Conservation (phyloP, 1,140 invertebrate genomes). For the Listronotus bonariensis region DNA sequence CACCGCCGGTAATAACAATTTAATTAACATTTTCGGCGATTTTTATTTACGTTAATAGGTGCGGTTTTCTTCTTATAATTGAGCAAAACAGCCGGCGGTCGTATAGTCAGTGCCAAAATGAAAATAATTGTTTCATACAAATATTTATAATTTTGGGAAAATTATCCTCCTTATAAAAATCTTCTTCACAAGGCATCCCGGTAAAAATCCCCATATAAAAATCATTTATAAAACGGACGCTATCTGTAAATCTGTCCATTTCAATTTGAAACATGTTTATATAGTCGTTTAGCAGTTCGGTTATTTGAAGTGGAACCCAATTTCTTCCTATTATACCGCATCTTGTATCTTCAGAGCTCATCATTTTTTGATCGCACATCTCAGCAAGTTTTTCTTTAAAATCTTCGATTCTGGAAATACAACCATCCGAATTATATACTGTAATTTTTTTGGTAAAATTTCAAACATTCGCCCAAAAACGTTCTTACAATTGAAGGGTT, state of each 20-base stretch:
- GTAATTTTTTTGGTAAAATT: too few species aligned
- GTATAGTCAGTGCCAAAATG: too few species aligned
- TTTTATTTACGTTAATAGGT: too few species aligned
- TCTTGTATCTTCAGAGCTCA: conserved; percentile 59
- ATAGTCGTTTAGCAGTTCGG: conserved; percentile 60
- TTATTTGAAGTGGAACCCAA: conserved; percentile 59
- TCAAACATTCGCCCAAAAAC: too few species aligned
- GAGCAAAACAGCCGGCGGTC: too few species aligned
- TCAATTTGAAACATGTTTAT: conserved; percentile 62
- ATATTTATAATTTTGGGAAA: conserved; percentile 8
- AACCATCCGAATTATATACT: too few species aligned
- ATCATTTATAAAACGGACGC: conserved; percentile 60
- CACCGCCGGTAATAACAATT: too few species aligned
- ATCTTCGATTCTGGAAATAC: conserved; percentile 50
- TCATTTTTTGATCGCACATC: conserved; percentile 61
- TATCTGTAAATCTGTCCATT: conserved; percentile 60
- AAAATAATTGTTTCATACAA: neutral
- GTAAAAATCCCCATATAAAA: conserved; percentile 62
- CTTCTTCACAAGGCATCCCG: conserved; percentile 23
- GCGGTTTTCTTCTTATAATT: too few species aligned
- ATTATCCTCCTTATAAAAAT: conserved; percentile 7
- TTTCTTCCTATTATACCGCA: conserved; percentile 57
- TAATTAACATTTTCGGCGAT: too few species aligned
- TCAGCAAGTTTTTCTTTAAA: conserved; percentile 55
- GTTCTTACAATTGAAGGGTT: too few species aligned